Evolutionary conservation across 2,888 invertebrate genomes (phyloP).

Genomic region (Escarpia spicata): DNA sequence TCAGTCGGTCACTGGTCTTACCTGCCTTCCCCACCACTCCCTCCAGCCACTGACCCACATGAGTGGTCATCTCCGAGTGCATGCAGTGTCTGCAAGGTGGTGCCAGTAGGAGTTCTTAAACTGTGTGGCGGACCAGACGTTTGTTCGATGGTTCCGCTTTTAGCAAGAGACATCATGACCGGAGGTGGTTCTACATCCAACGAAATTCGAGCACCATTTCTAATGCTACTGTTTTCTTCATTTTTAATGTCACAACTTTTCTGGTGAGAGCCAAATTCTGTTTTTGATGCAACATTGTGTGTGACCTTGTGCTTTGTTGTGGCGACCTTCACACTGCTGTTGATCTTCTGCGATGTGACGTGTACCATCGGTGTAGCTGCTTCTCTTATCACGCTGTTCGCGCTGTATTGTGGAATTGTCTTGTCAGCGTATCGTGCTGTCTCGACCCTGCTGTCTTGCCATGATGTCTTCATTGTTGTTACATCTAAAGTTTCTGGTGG

Average conservation of each 20-base stretch:
- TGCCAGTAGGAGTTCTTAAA: neutral
- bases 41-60: neutral
- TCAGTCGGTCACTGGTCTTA: neutral
- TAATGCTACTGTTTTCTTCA: neutral
- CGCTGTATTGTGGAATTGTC: neutral
- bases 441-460: conserved; percentile 45
- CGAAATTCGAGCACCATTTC: neutral
- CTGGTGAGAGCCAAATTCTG: neutral
- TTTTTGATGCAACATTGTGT: neutral
- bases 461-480: conserved; percentile 50
- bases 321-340: neutral
- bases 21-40: neutral
- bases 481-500: conserved; percentile 47
- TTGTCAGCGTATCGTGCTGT: conserved; percentile 42
- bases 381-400: neutral
- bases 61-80: neutral
- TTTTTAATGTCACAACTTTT: neutral
- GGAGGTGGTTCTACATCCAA: neutral
- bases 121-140: neutral
- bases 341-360: neutral
- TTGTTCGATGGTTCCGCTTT: neutral
- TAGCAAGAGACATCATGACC: neutral
- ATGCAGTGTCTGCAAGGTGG: neutral
- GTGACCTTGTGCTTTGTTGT: neutral
- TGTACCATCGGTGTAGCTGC: neutral